Evolutionary conservation across 2,113 vertebrate genomes (phyloP).

Genomic region (Ellobius talpinus): DNA sequence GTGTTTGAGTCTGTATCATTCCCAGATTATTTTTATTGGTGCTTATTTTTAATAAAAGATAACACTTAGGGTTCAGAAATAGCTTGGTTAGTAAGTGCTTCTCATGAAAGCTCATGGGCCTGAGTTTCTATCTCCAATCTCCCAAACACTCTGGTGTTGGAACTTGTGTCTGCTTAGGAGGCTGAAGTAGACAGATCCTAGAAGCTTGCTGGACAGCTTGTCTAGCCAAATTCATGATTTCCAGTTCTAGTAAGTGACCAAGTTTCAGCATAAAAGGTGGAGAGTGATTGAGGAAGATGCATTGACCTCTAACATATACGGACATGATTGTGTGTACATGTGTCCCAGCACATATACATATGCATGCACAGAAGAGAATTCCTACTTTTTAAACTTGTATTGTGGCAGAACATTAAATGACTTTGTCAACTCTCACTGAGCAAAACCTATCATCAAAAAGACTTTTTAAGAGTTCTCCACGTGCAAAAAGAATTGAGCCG

Average conservation of each 20-base stretch:
- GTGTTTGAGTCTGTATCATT: background rate
- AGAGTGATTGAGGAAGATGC: background rate
- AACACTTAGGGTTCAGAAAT: background rate
- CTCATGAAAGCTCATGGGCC: background rate
- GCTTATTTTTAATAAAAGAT: slow-evolving; percentile 22
- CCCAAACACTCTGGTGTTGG: background rate
- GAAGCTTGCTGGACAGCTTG: background rate
- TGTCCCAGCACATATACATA: background rate
- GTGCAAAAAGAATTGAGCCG: background rate
- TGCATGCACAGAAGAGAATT: background rate
- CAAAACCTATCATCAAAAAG: background rate
- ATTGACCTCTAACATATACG: background rate
- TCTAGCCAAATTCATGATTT: background rate
- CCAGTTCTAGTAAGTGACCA: background rate
- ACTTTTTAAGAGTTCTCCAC: background rate
- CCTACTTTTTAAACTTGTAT: background rate
- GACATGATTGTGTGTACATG: background rate
- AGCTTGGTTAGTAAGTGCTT: background rate
- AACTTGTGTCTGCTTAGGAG: background rate
- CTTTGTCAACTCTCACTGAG: background rate
- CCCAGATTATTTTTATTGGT: background rate
- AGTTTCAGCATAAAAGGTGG: background rate
- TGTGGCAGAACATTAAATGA: background rate
- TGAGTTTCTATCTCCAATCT: background rate
- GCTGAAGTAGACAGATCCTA: too few relatives aligned